Base-by-base conservation (phyloP, 2,888 invertebrate species). In the Orchesellides sinensis region DNA sequence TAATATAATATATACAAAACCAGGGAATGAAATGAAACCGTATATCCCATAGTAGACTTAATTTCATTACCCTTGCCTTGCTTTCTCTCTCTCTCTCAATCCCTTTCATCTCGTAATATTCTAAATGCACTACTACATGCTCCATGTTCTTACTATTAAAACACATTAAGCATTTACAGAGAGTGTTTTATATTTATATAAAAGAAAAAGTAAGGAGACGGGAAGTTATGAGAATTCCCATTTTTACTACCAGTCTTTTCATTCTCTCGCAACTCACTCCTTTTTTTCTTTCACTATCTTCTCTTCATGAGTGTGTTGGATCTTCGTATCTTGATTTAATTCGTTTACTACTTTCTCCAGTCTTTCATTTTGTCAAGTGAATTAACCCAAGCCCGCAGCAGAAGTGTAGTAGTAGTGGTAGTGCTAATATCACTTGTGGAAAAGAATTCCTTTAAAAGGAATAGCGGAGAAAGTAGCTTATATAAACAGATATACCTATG, bases 291-390 rank as follows among this genome's bases (percentile, higher is more conserved):
- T 54, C 70, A 35, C 40, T 54, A 54, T 70, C 70, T 54, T 70
- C 52, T 25, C 14, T 61, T 10, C 61, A n/a, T n/a, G n/a, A n/a
- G n/a, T n/a, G n/a, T 32, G 32, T 17, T 27, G 19, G 27, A n/a
- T 47, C n/a, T 40, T 49, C 25, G 54, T 70, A 54, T 35, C 25
- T 65, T 65, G 45, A 45, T 45, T 40, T 65, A 65, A 45, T 65
- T 65, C 40, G 65, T 25, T 65, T 45, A 35, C 17, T 45, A 40
- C 65, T 45, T 40, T 19, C 32, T 40, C 23, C n/a, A n/a, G 75
- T 54, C 54, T 66, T 65, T 75, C 75, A 66, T 75, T 75, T 75
- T 75, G 75, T 75, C 75, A 66, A 75, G 75, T 65, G 75, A 75
- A 75, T 75, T 75, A 75, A 75, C 75, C 75, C 17, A 19, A 29